These are phyloP conservation scores for Apostichopus parvimensis DNA, from an alignment of 35 echinoderm and acorn worm genomes.

Conservation along the genomic window DNA sequence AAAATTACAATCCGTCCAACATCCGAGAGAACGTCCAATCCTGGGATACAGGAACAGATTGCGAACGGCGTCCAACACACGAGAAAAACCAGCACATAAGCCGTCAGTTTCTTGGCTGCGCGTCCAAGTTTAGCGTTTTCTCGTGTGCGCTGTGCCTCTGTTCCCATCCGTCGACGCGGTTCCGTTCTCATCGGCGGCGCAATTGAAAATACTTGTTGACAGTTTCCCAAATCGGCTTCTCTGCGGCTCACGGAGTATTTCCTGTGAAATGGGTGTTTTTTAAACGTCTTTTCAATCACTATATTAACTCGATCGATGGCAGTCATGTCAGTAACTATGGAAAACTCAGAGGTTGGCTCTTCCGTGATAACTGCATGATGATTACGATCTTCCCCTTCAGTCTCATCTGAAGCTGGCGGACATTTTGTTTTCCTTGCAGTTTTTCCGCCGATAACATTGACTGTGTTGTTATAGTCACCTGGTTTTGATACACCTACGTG, in stretches of 20 bases:
- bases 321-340: neutral
- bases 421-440: no score
- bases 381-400: no score
- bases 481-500: neutral
- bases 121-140: neutral
- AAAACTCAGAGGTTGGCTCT: neutral
- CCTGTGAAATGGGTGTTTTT: neutral
- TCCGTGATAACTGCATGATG: no score
- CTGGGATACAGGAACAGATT: neutral
- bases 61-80: neutral
- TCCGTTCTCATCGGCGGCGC: neutral
- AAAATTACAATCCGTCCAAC: neutral
- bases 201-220: neutral
- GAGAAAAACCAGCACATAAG: neutral
- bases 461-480: no score
- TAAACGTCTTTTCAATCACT: neutral
- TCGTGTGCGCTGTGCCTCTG: neutral
- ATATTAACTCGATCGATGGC: no score
- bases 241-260: neutral
- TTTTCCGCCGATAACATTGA: no score
- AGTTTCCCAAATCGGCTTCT: neutral
- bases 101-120: neutral
- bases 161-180: neutral
- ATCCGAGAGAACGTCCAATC: neutral
- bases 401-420: no score